Percentiles rank a stretch among this genome's conserved stretches.
Evolutionary conservation across 2,888 invertebrate genomes (phyloP).

Genomic region (Zelleria hepariella): DNA sequence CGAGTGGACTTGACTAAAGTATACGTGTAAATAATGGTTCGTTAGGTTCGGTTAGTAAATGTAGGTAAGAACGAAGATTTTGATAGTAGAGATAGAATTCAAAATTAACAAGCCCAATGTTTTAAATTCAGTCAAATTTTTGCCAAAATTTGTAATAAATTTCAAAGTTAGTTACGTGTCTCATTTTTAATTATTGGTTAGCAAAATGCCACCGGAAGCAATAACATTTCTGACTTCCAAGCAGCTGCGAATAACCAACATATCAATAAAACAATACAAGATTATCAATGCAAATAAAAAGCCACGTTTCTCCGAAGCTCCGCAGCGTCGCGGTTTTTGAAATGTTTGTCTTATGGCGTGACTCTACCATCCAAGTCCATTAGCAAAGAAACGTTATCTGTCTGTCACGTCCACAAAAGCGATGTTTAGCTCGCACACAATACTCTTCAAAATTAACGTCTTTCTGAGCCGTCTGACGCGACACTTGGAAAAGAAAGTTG

Average conservation of each 20-base stretch:
- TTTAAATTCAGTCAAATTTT: no score
- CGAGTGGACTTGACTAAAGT: neutral
- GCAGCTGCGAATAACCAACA: neutral
- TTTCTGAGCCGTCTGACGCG: neutral
- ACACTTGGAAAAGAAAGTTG: neutral
- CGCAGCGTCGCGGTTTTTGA: neutral
- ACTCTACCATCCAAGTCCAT: constrained; percentile 29
- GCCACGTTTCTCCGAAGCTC: neutral
- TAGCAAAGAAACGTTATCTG: constrained; percentile 46
- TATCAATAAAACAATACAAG: neutral
- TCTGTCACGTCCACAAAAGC: constrained; percentile 36
- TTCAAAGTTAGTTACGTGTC: no score
- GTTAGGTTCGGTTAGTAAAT: neutral
- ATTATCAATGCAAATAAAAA: neutral
- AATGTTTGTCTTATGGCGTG: neutral
- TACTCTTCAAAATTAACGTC: neutral
- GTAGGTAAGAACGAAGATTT: neutral
- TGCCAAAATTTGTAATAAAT: no score
- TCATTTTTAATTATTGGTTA: no score
- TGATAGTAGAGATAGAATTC: no score
- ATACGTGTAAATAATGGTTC: neutral
- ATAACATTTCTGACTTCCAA: no score
- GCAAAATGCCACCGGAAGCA: neutral
- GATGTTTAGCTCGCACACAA: neutral
- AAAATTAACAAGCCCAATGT: no score